A percentile compares a stretch with the other conserved stretches of the same genome.
Evolutionary conservation across 2,797 vertebrate species (phyloP).

Genomic region (Chrysolophus pictus): DNA sequence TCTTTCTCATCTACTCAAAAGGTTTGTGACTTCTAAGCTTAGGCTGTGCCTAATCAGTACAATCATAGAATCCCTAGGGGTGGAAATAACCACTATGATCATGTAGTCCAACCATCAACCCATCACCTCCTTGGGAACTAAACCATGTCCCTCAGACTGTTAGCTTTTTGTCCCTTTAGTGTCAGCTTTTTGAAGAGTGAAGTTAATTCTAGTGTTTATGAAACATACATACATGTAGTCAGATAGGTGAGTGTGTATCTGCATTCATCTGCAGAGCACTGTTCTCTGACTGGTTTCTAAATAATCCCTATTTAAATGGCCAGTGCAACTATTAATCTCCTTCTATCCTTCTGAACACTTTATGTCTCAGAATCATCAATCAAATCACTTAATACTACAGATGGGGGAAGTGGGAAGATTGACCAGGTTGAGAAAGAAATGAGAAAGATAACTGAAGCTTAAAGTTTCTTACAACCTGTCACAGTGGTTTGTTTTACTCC

Average conservation of each 20-base stretch:
- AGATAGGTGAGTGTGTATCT: neutral
- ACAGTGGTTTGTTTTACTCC: neutral
- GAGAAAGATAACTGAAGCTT: neutral
- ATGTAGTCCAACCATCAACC: too few species aligned
- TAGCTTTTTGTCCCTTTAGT: neutral
- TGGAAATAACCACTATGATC: too few species aligned
- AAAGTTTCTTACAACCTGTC: neutral
- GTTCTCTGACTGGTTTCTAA: fast-evolving
- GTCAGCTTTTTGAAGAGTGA: neutral
- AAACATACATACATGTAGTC: neutral
- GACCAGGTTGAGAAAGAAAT: neutral
- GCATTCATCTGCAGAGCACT: neutral
- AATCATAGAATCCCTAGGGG: too few species aligned
- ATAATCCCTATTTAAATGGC: neutral
- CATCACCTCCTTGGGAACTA: too few species aligned
- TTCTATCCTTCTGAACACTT: neutral
- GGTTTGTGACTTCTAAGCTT: neutral
- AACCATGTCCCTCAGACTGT: too few species aligned
- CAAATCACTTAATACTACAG: neutral
- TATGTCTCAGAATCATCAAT: neutral
- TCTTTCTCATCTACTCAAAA: neutral
- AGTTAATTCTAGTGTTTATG: neutral
- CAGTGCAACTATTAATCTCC: fast-evolving
- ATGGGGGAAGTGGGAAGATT: neutral
- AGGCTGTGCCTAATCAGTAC: too few species aligned